These are phyloP conservation scores for Herpetotheres cachinnans DNA, from an alignment of 2,113 vertebrate genomes.

Conservation along the genomic window DNA sequence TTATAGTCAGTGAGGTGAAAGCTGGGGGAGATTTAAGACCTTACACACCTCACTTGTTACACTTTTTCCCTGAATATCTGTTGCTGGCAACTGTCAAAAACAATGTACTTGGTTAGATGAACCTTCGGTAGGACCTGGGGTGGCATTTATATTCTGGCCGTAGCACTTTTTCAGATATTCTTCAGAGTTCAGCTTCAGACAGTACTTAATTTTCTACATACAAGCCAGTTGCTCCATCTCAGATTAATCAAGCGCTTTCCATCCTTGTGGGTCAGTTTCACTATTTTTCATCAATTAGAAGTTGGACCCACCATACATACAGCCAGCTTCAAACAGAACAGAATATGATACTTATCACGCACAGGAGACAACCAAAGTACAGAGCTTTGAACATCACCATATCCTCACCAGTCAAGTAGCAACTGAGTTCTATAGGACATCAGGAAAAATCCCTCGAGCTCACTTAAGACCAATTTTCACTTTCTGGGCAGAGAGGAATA, in stretches of 20 bases:
- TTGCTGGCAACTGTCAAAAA: not conserved
- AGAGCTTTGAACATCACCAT: accelerated
- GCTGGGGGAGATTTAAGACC: not conserved
- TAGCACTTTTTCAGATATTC: not conserved
- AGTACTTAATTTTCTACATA: not conserved
- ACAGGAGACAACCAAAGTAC: not conserved
- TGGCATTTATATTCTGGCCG: not conserved
- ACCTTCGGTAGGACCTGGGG: not conserved
- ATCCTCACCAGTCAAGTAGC: not conserved
- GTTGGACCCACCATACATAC: not conserved
- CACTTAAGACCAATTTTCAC: not conserved
- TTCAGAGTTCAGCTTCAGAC: not conserved
- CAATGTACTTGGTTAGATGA: not conserved
- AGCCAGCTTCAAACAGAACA: not conserved
- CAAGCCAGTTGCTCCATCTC: not conserved
- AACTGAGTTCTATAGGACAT: not conserved
- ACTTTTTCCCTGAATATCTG: not conserved
- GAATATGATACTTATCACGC: not conserved
- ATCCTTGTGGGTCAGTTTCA: not conserved
- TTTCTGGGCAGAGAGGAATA: not conserved
- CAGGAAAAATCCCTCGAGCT: not conserved
- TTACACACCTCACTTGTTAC: not conserved
- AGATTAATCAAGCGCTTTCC: not conserved
- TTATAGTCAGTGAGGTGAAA: not conserved
- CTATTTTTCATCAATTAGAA: not conserved